Percentiles rank a stretch among this genome's conserved stretches.
phyloP scores from a whole-genome alignment of 2,888 invertebrate genomes.

The Troides aeacus region DNA sequence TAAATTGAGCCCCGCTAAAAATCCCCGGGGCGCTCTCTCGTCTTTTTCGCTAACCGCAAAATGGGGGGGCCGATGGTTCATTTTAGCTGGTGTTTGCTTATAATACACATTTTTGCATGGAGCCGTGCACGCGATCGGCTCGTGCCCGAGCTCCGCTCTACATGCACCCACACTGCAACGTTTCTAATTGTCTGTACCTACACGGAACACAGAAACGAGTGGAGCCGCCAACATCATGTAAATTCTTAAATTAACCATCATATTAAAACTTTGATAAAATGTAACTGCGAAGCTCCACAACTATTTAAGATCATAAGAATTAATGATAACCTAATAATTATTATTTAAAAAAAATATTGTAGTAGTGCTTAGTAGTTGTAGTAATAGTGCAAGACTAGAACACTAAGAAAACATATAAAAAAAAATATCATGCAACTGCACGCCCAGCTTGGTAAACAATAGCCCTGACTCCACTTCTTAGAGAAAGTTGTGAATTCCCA shows the following conservation, averaged over 20 bases:
- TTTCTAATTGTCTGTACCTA: constrained; percentile 31
- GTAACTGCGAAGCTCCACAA: no score
- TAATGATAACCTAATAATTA: no score
- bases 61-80: constrained; percentile 56
- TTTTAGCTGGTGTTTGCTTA: constrained; percentile 57
- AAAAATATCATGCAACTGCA: no score
- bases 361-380: no score
- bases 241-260: neutral
- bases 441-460: no score
- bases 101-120: constrained; percentile 76
- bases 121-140: constrained; percentile 66
- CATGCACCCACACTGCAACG: constrained; percentile 52
- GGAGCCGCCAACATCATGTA: constrained; percentile 3
- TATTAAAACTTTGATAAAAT: no score
- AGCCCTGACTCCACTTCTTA: no score
- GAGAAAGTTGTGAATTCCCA: no score
- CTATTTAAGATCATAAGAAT: no score
- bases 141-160: constrained; percentile 61
- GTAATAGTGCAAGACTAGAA: no score
- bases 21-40: constrained; percentile 46
- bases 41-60: constrained; percentile 47
- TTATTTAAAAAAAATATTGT: no score
- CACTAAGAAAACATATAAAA: no score
- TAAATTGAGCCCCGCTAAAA: constrained; percentile 58
- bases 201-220: neutral